phyloP scores from a whole-genome alignment of 1,140 invertebrate species.

The Microvelia longipes region DNA sequence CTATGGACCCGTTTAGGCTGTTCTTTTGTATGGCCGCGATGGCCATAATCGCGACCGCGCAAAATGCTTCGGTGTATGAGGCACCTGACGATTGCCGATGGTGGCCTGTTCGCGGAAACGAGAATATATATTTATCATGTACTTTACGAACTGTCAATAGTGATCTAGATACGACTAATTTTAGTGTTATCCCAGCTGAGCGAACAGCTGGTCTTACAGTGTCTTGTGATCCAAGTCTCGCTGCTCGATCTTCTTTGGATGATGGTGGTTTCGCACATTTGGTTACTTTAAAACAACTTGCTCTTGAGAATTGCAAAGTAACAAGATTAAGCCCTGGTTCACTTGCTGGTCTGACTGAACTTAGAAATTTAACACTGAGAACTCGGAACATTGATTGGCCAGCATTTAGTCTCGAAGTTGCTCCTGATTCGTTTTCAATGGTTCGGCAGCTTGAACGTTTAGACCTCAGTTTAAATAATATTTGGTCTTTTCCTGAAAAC shows the following conservation, averaged over 20 bases:
- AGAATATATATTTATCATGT: slow-evolving; percentile 62
- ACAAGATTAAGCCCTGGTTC: slow-evolving; percentile 55
- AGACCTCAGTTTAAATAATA: slow-evolving; percentile 74
- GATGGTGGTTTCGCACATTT: slow-evolving; percentile 64
- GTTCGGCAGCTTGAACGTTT: slow-evolving; percentile 59
- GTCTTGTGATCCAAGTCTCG: slow-evolving; percentile 56
- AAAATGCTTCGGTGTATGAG: slow-evolving; percentile 40
- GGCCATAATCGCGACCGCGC: slow-evolving; percentile 14
- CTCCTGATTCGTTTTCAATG: slow-evolving; percentile 50
- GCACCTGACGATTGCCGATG: slow-evolving; percentile 68
- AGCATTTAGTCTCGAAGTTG: slow-evolving; percentile 58
- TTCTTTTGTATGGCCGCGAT: background rate
- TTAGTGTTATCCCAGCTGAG: slow-evolving; percentile 67
- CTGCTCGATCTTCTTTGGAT: slow-evolving; percentile 53
- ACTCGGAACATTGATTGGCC: slow-evolving; percentile 64
- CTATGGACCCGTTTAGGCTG: background rate
- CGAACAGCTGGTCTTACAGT: slow-evolving; percentile 64
- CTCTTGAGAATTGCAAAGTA: slow-evolving; percentile 72
- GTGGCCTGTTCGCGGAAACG: slow-evolving; percentile 34
- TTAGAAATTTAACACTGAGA: slow-evolving; percentile 63
- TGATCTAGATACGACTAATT: slow-evolving; percentile 70
- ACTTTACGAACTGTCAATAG: slow-evolving; percentile 62
- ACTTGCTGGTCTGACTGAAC: slow-evolving; percentile 51
- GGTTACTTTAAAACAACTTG: slow-evolving; percentile 54
- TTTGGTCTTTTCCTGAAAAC: slow-evolving; percentile 70